phyloP scores from a whole-genome alignment of 2,797 vertebrate species.

The Fistularia commersonii region DNA sequence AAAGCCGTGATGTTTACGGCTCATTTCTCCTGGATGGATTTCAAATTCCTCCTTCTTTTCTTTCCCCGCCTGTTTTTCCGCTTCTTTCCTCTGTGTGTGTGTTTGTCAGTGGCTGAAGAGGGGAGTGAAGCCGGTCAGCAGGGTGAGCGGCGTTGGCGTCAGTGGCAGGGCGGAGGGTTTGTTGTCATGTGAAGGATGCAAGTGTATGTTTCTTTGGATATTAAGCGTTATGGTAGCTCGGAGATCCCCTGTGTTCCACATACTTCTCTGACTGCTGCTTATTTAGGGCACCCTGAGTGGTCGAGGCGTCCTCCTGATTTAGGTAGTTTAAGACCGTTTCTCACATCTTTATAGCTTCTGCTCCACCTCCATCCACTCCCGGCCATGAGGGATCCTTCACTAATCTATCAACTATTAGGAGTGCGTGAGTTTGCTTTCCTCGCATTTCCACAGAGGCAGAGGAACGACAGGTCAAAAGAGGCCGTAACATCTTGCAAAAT shows the following conservation, averaged over 20 bases:
- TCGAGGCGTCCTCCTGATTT: slow-evolving; percentile 42
- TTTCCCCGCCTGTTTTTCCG: slow-evolving; percentile 28
- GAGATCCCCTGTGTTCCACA: slow-evolving; percentile 32
- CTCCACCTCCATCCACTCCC: not conserved
- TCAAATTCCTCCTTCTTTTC: slow-evolving; percentile 44
- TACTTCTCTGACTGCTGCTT: slow-evolving; percentile 40
- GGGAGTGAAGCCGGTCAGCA: slow-evolving; percentile 39
- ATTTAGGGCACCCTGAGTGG: slow-evolving; percentile 26
- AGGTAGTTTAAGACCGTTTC: slow-evolving; percentile 12
- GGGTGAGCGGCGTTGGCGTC: slow-evolving; percentile 7
- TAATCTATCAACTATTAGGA: not conserved
- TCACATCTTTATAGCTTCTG: not conserved
- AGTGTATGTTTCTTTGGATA: slow-evolving; percentile 18
- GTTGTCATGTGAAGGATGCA: slow-evolving; percentile 33
- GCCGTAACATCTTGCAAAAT: not conserved
- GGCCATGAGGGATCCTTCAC: not conserved
- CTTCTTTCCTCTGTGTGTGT: slow-evolving; percentile 22
- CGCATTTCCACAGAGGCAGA: no score
- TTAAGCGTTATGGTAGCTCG: slow-evolving; percentile 38
- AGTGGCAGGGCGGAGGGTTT: slow-evolving; percentile 10
- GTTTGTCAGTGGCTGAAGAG: slow-evolving; percentile 46
- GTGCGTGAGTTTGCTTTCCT: not conserved
- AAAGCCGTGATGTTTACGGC: slow-evolving; percentile 56
- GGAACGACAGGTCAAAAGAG: not conserved
- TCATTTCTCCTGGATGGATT: slow-evolving; percentile 68